These are phyloP conservation scores for Dryadula phaetusa DNA, from an alignment of 2,888 invertebrate genomes.

Conservation along the genomic window DNA sequence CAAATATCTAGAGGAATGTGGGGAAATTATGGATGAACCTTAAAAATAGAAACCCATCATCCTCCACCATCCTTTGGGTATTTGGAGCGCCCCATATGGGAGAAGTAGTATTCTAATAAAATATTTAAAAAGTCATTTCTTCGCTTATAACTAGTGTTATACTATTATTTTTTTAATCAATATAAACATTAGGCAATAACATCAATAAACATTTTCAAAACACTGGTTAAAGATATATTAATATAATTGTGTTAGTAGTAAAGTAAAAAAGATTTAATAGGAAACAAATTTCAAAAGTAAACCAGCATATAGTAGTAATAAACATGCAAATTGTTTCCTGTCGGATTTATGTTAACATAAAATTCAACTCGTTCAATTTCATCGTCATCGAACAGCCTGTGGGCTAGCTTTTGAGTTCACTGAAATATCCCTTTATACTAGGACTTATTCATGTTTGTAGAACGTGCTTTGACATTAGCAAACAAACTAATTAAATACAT, in stretches of 20 bases:
- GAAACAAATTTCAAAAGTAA: neutral
- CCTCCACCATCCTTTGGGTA: too few relatives aligned
- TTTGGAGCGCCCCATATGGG: too few relatives aligned
- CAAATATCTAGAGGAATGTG: too few relatives aligned
- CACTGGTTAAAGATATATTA: too few relatives aligned
- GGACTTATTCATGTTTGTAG: neutral
- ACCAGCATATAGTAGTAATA: neutral
- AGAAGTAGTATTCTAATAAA: too few relatives aligned
- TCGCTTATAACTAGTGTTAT: too few relatives aligned
- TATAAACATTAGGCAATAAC: too few relatives aligned
- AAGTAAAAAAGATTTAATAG: neutral
- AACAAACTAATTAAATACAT: neutral
- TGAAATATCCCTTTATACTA: slow-evolving; percentile 14
- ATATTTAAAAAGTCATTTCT: too few relatives aligned
- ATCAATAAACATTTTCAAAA: too few relatives aligned
- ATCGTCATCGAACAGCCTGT: neutral
- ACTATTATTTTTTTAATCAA: too few relatives aligned
- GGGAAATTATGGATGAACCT: too few relatives aligned
- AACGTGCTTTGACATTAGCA: slow-evolving; percentile 1
- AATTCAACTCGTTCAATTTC: neutral
- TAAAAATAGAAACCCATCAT: too few relatives aligned
- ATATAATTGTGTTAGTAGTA: neutral
- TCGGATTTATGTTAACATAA: neutral
- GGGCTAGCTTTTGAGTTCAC: neutral
- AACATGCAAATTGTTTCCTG: neutral